Evolutionary conservation across 2,888 invertebrate genomes (phyloP).

Genomic region (Falcaria lacertinaria): DNA sequence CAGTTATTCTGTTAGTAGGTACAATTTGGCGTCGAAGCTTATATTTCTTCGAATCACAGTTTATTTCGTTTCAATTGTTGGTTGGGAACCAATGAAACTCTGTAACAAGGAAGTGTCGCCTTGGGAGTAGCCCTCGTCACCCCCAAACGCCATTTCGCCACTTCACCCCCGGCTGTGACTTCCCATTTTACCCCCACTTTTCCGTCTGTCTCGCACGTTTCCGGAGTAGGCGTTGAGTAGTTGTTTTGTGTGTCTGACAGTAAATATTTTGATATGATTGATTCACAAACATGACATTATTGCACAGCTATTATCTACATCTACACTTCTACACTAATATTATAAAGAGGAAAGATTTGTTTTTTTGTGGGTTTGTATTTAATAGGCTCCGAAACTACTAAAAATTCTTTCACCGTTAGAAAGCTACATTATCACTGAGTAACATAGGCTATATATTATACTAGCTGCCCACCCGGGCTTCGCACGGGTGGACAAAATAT

Average conservation of each 20-base stretch:
- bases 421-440: too few relatives aligned
- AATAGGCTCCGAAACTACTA: too few relatives aligned
- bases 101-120: constrained; percentile 23
- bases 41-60: constrained; percentile 4
- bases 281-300: too few relatives aligned
- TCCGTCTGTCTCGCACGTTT: constrained; percentile 39
- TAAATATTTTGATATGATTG: too few relatives aligned
- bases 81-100: constrained; percentile 15
- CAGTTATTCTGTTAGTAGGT: not conserved
- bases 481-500: too few relatives aligned
- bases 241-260: not conserved
- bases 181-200: constrained; percentile 10
- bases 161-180: not conserved
- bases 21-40: not conserved
- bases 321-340: too few relatives aligned
- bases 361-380: too few relatives aligned
- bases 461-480: too few relatives aligned
- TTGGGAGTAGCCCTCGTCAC: constrained; percentile 23
- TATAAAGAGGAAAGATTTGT: too few relatives aligned
- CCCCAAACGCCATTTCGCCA: constrained; percentile 2
- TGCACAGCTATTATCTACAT: too few relatives aligned
- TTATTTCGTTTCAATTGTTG: constrained; percentile 7
- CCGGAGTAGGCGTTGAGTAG: constrained; percentile 15
- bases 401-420: too few relatives aligned
- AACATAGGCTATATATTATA: too few relatives aligned